phyloP scores from a whole-genome alignment of 1,140 invertebrate species.

The Eriocheir sinensis region DNA sequence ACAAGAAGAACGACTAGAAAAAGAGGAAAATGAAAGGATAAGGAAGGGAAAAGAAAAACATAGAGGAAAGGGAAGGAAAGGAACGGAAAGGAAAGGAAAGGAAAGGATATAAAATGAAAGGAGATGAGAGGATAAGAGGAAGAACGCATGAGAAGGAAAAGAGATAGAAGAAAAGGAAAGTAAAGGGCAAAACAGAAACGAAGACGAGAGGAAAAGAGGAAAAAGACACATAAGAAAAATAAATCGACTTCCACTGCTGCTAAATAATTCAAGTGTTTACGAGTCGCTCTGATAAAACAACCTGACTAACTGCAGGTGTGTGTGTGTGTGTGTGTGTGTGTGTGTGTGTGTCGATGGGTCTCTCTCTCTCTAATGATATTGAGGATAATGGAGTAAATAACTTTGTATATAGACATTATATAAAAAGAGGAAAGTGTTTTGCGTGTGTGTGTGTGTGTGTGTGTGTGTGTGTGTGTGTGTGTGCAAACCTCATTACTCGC shows the following conservation, averaged over 20 bases:
- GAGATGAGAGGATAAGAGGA: constrained; percentile 7
- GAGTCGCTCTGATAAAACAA: too few relatives aligned
- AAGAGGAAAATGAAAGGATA: background rate
- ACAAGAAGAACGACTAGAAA: background rate
- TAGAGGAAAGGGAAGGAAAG: background rate
- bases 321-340: constrained; percentile 22
- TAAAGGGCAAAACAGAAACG: background rate
- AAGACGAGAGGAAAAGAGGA: constrained; percentile 8
- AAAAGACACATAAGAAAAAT: background rate
- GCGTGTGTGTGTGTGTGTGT: too few relatives aligned
- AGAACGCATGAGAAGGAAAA: background rate
- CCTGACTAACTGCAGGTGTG: background rate
- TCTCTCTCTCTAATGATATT: too few relatives aligned
- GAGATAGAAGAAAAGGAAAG: background rate
- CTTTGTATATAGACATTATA: too few relatives aligned
- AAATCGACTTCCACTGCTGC: background rate
- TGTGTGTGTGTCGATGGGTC: too few relatives aligned
- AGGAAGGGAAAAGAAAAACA: background rate
- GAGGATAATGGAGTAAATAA: too few relatives aligned
- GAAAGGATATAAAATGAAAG: background rate
- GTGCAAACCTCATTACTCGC: too few relatives aligned
- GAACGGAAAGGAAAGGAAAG: background rate
- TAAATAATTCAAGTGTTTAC: background rate
- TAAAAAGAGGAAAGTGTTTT: too few relatives aligned
- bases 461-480: too few relatives aligned